These are phyloP conservation scores for Aethes cnicana DNA, from an alignment of 2,888 invertebrate species.

Conservation along the genomic window DNA sequence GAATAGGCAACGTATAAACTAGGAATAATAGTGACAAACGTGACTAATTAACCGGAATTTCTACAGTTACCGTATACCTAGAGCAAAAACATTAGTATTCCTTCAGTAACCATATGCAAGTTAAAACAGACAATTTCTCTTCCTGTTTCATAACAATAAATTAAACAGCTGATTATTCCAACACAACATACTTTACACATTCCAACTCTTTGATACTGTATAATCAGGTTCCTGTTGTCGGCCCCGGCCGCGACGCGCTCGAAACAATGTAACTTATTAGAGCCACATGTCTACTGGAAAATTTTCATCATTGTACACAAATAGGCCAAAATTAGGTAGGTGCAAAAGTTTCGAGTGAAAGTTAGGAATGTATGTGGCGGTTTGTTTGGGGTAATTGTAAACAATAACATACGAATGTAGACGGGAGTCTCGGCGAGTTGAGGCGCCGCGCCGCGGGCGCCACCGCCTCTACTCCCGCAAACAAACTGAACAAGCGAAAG, in stretches of 20 bases:
- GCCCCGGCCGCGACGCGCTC: too few species aligned
- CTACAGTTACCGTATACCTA: too few species aligned
- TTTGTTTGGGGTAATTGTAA: conserved; percentile 68
- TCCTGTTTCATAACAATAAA: not conserved
- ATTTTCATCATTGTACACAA: conserved; percentile 55
- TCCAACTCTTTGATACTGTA: conserved; percentile 16
- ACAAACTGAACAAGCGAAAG: conserved; percentile 44
- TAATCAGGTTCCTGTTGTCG: conserved; percentile 15
- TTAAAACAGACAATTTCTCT: too few species aligned
- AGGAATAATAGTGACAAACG: too few species aligned
- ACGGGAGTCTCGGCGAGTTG: conserved; percentile 40
- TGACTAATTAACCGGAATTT: too few species aligned
- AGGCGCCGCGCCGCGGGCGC: conserved; percentile 40
- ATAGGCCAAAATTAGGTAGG: conserved; percentile 49
- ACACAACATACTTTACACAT: conserved; percentile 6
- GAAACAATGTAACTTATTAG: conserved; percentile 36
- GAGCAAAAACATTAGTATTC: too few species aligned
- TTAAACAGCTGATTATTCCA: conserved; percentile 4
- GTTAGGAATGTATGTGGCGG: conserved; percentile 64
- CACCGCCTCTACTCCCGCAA: conserved; percentile 44
- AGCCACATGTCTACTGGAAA: conserved; percentile 42
- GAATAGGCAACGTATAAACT: too few species aligned
- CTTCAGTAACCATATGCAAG: too few species aligned
- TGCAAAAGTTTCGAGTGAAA: conserved; percentile 59
- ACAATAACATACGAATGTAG: conserved; percentile 70